Percentiles rank a stretch among this genome's conserved stretches.
Conservation (phyloP, 2,797 vertebrate species). For the Distichodus sexfasciatus region DNA sequence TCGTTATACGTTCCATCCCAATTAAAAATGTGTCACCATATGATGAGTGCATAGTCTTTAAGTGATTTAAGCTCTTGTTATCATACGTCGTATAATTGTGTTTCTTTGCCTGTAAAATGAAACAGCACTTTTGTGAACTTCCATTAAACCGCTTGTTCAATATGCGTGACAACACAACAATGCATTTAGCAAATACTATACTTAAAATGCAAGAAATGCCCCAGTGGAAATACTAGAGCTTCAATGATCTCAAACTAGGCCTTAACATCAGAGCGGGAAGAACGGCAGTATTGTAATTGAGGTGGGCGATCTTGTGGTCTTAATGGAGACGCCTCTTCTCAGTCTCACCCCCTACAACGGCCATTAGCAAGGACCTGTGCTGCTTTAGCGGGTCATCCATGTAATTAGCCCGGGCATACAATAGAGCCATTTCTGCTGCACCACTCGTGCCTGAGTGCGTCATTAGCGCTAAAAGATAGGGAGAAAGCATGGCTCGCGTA, state of each 20-base stretch:
- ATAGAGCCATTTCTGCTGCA: constrained; percentile 33
- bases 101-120: too few relatives aligned
- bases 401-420: constrained; percentile 42
- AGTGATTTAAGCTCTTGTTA: too few relatives aligned
- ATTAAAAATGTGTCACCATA: too few relatives aligned
- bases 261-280: constrained; percentile 9
- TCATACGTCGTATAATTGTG: too few relatives aligned
- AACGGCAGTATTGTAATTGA: constrained; percentile 31
- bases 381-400: constrained; percentile 37
- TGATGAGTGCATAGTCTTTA: too few relatives aligned
- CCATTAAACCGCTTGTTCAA: too few relatives aligned
- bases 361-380: constrained; percentile 41
- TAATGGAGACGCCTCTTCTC: constrained; percentile 38
- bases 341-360: constrained; percentile 27
- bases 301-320: constrained; percentile 25
- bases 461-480: constrained; percentile 32
- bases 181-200: too few relatives aligned
- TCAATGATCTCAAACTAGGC: background rate
- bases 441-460: constrained; percentile 38
- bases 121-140: too few relatives aligned
- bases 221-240: background rate
- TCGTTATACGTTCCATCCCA: too few relatives aligned
- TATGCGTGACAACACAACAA: too few relatives aligned
- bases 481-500: constrained; percentile 14
- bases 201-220: too few relatives aligned